Evolutionary conservation across 2,113 vertebrate genomes (phyloP).

Genomic region (Ceyx melanurus): DNA sequence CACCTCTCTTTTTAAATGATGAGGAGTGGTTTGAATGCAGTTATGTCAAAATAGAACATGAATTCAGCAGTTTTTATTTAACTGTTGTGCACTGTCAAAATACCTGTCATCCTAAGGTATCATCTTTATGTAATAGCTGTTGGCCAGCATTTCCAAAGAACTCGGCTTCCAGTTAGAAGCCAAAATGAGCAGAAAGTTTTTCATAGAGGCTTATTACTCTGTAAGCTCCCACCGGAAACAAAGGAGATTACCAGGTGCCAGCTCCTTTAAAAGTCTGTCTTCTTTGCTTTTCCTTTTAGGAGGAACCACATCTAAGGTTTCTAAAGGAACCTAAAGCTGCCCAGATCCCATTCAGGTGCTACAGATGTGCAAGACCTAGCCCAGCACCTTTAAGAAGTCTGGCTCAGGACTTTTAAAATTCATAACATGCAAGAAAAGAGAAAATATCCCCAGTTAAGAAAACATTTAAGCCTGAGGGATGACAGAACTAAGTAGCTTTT

Average conservation of each 20-base stretch:
- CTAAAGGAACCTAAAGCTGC: not conserved
- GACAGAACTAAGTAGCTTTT: not conserved
- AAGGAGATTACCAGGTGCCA: not conserved
- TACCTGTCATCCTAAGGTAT: not conserved
- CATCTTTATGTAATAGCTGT: not conserved
- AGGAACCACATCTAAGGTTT: not conserved
- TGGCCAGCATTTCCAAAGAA: not conserved
- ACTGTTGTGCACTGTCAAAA: not conserved
- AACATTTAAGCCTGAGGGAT: not conserved
- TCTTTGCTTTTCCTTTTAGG: not conserved
- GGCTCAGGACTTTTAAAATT: not conserved
- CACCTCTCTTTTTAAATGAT: not conserved
- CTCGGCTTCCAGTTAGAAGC: not conserved
- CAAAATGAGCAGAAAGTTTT: not conserved
- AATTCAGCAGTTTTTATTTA: constrained; percentile 17
- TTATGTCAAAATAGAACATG: not conserved
- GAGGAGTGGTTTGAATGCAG: not conserved
- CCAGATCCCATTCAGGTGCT: not conserved
- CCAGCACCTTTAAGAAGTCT: not conserved
- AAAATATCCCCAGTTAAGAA: not conserved
- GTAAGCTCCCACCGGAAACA: not conserved
- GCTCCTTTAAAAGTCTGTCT: not conserved
- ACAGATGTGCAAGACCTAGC: not conserved
- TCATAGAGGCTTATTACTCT: not conserved
- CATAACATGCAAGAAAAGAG: not conserved